Conservation (phyloP, 2,113 vertebrate genomes). For the human region DNA sequence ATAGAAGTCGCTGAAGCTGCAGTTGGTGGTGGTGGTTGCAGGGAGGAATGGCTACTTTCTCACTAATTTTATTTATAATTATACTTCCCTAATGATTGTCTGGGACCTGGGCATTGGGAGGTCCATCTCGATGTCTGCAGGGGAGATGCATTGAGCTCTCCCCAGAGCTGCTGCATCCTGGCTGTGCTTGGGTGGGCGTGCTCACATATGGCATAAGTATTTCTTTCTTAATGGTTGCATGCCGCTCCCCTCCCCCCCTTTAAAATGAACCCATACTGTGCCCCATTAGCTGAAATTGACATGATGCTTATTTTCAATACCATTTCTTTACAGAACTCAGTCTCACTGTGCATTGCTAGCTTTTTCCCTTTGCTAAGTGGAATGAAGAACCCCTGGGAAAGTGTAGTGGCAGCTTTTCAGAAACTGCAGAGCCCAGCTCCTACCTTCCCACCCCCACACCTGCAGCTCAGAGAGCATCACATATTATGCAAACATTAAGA, state of each 20-base stretch:
- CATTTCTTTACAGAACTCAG: constrained; percentile 64
- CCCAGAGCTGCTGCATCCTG: background rate
- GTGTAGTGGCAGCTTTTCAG: constrained; percentile 51
- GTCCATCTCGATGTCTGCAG: background rate
- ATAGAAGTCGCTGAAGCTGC: background rate
- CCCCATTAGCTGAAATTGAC: constrained; percentile 74
- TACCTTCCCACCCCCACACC: background rate
- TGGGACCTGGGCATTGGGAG: background rate
- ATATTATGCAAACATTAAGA: constrained; percentile 39
- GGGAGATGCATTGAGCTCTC: background rate
- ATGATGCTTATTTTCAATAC: constrained; percentile 71
- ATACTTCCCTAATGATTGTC: constrained; percentile 23
- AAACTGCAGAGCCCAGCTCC: constrained; percentile 8
- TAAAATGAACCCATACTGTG: constrained; percentile 70
- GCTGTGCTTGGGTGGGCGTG: constrained; percentile 37
- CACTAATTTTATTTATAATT: constrained; percentile 54
- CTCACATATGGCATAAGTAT: constrained; percentile 6
- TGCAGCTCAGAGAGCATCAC: constrained; percentile 39
- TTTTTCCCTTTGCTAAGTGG: constrained; percentile 47
- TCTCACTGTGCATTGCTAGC: background rate
- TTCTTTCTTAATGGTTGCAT: constrained; percentile 40
- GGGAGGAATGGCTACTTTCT: background rate
- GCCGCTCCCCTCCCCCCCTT: constrained; percentile 47
- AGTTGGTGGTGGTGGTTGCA: background rate
- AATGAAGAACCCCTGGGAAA: constrained; percentile 59